A percentile compares a stretch with the other conserved stretches of the same genome.
Conservation (phyloP, 2,888 invertebrate genomes). For the Exocentrus adspersus region DNA sequence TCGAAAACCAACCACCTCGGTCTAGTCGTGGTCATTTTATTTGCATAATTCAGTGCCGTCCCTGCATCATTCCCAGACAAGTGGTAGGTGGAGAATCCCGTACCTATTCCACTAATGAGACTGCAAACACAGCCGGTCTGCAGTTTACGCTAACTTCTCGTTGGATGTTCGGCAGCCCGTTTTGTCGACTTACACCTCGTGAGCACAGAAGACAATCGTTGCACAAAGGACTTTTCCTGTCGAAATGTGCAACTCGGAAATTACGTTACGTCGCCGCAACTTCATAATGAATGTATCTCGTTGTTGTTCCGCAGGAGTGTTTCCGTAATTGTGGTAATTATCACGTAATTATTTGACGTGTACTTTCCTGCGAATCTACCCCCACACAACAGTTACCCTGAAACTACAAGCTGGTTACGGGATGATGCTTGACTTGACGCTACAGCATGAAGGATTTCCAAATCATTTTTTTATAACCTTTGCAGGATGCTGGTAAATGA, state of each 20-base stretch:
- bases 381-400: neutral
- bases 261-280: neutral
- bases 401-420: conserved; percentile 14
- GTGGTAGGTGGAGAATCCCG: neutral
- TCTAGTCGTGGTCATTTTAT: neutral
- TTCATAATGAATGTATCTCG: conserved; percentile 17
- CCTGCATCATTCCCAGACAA: conserved; percentile 2
- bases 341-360: neutral
- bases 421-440: too few relatives aligned
- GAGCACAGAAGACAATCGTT: conserved; percentile 6
- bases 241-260: conserved; percentile 11
- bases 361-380: neutral
- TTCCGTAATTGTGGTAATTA: conserved; percentile 17
- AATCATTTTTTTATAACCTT: too few relatives aligned
- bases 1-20: neutral
- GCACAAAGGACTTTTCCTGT: conserved; percentile 7
- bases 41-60: conserved; percentile 2
- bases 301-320: neutral
- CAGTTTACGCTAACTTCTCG: conserved; percentile 8
- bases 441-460: too few relatives aligned
- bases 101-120: conserved; percentile 14
- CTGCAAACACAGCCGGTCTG: conserved; percentile 6
- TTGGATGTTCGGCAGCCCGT: neutral
- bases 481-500: too few relatives aligned
- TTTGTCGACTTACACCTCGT: conserved; percentile 7